Base-by-base conservation (phyloP, 2,888 invertebrate species). In the Lissocephala sabroskyi region DNA sequence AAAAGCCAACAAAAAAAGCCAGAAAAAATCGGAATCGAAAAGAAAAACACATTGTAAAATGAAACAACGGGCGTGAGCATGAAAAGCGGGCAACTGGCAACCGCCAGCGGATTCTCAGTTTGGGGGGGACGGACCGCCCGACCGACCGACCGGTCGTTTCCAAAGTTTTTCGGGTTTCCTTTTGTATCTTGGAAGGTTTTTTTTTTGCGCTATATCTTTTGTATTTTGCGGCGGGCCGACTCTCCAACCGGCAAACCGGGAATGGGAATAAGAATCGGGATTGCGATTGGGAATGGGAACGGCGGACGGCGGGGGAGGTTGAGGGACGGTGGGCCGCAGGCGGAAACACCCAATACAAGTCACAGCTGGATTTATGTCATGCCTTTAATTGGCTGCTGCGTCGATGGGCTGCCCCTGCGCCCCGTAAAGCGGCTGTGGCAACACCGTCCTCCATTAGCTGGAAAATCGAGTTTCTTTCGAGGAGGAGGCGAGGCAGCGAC, bases 301-400 rank as follows among this genome's bases (percentile, higher is more conserved):
- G n/a, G n/a, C n/a, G n/a, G n/a, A n/a, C n/a, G n/a, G n/a, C n/a
- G n/a, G n/a, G n/a, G n/a, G n/a, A n/a, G n/a, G n/a, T n/a, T n/a
- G n/a, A n/a, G 58, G 51, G 53, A 68, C 71, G 75, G 79, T 74
- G 79, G 77, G 78, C 76, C 76, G 74, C 68, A 79, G 79, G 78
- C 80, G 79, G 82, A 82, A 82, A 84, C 82, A 82, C 84, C 83
- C 84, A 82, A 81, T 82, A 81, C 80, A 79, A 82, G 82, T 81
- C 80, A 76, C 80, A 81, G 80, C 80, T 82, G 81, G 82, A 84
- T 84, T 84, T 84, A 84, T 84, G 80, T 79, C 81, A 78, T 79
- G 79, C 71, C 80, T 83, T 83, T 84, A 84, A 84, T 84, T 84
- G 84, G 83, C 82, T 82, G 79, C 78, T 71, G 76, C 74, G 64